Conservation (phyloP, 2,888 invertebrate genomes). For the Tachina grossa region DNA sequence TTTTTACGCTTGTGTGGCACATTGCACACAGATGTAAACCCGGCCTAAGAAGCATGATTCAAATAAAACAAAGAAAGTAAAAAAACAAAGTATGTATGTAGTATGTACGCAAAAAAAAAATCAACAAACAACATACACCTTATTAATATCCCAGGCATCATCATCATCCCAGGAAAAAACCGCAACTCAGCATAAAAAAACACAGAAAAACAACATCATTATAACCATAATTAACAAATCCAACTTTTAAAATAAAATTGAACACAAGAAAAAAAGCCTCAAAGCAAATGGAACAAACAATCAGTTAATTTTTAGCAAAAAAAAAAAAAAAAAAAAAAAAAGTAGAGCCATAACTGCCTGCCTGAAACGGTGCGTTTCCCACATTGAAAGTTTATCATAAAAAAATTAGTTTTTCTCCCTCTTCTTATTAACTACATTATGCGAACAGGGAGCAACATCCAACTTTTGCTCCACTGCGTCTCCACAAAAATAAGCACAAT, state of each 20-base stretch:
- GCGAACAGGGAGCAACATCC: not conserved
- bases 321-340: slow-evolving; percentile 5
- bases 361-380: slow-evolving; percentile 18
- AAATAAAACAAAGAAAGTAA: not conserved
- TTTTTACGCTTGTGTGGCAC: too few relatives aligned
- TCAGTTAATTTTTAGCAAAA: slow-evolving; percentile 20
- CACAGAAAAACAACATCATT: slow-evolving; percentile 44
- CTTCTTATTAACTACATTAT: not conserved
- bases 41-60: too few relatives aligned
- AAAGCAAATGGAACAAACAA: slow-evolving; percentile 38
- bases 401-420: not conserved
- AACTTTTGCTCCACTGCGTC: not conserved
- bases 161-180: slow-evolving; percentile 20
- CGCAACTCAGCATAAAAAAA: slow-evolving; percentile 25
- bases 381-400: slow-evolving; percentile 26
- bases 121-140: slow-evolving; percentile 35
- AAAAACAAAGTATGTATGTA: slow-evolving; percentile 4
- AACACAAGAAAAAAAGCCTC: slow-evolving; percentile 17
- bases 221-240: slow-evolving; percentile 43
- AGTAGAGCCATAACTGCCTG: slow-evolving; percentile 31
- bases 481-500: not conserved
- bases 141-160: slow-evolving; percentile 47
- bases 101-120: not conserved
- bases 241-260: slow-evolving; percentile 46
- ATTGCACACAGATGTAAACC: too few relatives aligned